Evolutionary conservation across 2,797 vertebrate genomes (phyloP).

Genomic region (Protonibea diacanthus): DNA sequence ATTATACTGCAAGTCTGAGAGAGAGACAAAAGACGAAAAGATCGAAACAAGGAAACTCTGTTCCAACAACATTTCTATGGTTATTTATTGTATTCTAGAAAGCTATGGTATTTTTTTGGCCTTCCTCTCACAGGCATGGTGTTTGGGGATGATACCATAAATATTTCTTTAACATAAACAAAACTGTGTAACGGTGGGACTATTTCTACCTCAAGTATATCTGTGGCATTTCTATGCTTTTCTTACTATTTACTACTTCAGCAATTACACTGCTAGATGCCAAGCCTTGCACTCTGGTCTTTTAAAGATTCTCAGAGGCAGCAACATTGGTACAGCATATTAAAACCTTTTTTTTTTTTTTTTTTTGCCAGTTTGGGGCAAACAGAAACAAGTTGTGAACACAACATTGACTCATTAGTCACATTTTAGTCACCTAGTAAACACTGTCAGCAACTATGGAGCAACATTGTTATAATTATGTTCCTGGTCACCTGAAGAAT

Average conservation of each 20-base stretch:
- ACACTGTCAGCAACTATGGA: background rate
- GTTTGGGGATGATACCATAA: background rate
- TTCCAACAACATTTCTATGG: background rate
- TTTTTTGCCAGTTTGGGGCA: background rate
- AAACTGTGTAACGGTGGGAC: background rate
- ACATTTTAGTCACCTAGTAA: background rate
- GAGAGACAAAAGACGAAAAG: background rate
- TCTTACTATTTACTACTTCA: background rate
- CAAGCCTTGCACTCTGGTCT: background rate
- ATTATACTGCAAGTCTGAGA: constrained; percentile 7
- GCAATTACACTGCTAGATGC: no score
- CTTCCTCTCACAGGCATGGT: no score
- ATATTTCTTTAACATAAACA: background rate
- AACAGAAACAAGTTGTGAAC: background rate
- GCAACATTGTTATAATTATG: background rate
- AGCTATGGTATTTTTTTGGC: background rate
- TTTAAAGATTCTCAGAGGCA: background rate
- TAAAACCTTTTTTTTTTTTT: background rate
- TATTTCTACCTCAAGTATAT: background rate
- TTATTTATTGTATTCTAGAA: background rate
- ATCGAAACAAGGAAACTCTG: constrained; percentile 16
- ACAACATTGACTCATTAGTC: background rate
- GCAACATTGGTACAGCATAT: background rate
- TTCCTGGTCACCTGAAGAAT: background rate
- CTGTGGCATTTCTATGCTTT: background rate